These are phyloP conservation scores for Tenodera sinensis DNA, from an alignment of 2,888 invertebrate genomes.

Conservation along the genomic window DNA sequence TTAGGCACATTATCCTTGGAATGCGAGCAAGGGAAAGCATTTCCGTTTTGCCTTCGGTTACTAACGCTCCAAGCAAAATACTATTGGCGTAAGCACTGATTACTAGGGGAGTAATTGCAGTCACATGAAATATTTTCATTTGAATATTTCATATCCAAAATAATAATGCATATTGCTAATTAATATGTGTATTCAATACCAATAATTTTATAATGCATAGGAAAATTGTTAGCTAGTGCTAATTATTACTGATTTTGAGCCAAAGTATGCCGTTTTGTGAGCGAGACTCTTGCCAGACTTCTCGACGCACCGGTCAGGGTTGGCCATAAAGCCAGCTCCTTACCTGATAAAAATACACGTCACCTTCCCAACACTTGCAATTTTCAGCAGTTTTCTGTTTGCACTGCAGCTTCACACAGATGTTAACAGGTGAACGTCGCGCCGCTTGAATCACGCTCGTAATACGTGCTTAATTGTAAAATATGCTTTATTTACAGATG, in stretches of 20 bases:
- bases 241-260: neutral
- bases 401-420: neutral
- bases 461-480: no score
- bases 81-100: neutral
- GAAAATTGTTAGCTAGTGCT: no score
- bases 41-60: neutral
- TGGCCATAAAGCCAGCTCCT: neutral
- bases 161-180: neutral
- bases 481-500: no score
- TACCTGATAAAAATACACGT: neutral
- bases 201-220: neutral
- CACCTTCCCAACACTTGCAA: neutral
- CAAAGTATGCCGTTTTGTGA: neutral
- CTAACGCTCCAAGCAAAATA: neutral
- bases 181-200: neutral
- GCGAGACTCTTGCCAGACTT: constrained; percentile 4
- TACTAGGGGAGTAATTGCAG: neutral
- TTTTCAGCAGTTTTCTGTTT: neutral
- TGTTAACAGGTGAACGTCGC: neutral
- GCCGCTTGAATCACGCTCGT: no score
- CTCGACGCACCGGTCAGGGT: neutral
- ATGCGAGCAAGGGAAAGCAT: neutral
- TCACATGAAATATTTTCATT: neutral
- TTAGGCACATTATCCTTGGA: neutral
- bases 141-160: neutral